Conservation (phyloP, 2,113 vertebrate genomes). For the Microcebus griseorufus region DNA sequence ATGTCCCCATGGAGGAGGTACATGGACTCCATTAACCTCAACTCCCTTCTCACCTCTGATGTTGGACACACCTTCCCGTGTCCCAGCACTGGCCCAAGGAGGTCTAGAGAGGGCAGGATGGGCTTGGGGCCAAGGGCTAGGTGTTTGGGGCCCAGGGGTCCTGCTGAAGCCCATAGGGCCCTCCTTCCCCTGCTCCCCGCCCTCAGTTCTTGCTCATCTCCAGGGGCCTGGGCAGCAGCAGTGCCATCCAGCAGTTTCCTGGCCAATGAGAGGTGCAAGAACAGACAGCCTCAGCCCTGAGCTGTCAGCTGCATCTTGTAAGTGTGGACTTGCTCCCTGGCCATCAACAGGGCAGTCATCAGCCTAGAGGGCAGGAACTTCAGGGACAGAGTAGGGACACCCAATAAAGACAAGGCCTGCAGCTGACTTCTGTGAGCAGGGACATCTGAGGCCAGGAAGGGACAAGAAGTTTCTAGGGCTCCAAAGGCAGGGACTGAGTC, state of each 20-base stretch:
- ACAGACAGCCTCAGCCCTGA: conserved; percentile 86
- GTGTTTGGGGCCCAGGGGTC: neutral
- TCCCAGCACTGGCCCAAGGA: conserved; percentile 83
- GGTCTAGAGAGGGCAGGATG: conserved; percentile 54
- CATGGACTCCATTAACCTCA: neutral
- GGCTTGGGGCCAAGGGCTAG: neutral
- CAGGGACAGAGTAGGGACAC: neutral
- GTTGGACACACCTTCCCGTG: conserved; percentile 77
- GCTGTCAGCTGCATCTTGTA: conserved; percentile 84
- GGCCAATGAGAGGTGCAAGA: conserved; percentile 84
- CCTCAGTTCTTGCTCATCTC: conserved; percentile 78
- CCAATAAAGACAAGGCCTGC: neutral
- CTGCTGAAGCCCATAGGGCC: fast-evolving
- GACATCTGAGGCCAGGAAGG: neutral
- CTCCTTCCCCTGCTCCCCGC: fast-evolving
- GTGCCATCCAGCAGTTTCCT: conserved; percentile 84
- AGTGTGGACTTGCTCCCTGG: conserved; percentile 80
- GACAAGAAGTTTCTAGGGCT: neutral
- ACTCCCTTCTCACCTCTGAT: neutral
- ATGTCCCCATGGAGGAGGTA: neutral
- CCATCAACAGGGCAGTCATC: conserved; percentile 74
- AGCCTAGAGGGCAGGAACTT: conserved; percentile 68
- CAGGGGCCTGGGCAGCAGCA: conserved; percentile 83
- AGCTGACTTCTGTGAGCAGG: neutral
- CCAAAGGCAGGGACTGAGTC: neutral